Evolutionary conservation across 2,113 vertebrate species (phyloP).

Genomic region (Serinus canaria): DNA sequence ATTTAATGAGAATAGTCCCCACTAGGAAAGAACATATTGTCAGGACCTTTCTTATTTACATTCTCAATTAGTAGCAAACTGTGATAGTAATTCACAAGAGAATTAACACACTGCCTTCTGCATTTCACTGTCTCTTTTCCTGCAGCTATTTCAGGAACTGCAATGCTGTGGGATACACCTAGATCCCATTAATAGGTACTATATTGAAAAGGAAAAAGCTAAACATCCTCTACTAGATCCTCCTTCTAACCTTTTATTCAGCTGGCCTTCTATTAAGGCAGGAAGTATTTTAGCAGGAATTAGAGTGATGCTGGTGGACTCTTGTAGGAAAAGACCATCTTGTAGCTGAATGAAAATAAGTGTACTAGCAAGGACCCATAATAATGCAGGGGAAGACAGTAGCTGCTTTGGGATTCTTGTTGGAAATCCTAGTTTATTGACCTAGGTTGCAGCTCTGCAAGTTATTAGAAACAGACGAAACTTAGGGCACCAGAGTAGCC

Average conservation of each 20-base stretch:
- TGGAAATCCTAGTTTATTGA: not conserved
- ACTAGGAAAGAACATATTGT: slow-evolving; percentile 61
- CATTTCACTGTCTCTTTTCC: slow-evolving; percentile 56
- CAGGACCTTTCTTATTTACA: slow-evolving; percentile 70
- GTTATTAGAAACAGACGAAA: not conserved
- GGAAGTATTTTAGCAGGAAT: not conserved
- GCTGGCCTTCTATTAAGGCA: not conserved
- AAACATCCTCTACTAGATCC: not conserved
- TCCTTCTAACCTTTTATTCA: not conserved
- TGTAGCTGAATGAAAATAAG: not conserved
- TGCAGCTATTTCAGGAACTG: slow-evolving; percentile 59
- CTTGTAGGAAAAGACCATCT: not conserved
- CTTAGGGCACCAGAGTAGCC: not conserved
- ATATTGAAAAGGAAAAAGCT: not conserved
- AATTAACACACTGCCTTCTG: slow-evolving; percentile 64
- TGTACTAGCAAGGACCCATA: not conserved
- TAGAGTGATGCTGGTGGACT: not conserved
- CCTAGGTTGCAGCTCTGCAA: not conserved
- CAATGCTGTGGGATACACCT: slow-evolving; percentile 51
- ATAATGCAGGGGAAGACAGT: not conserved
- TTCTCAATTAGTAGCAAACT: slow-evolving; percentile 76
- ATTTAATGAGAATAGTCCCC: slow-evolving; percentile 60
- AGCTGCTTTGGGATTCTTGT: not conserved
- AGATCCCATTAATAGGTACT: not conserved
- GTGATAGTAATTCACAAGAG: slow-evolving; percentile 71